A percentile compares a stretch with the other conserved stretches of the same genome.
Conservation (phyloP, 2,888 invertebrate genomes). For the Diabrotica balteata region DNA sequence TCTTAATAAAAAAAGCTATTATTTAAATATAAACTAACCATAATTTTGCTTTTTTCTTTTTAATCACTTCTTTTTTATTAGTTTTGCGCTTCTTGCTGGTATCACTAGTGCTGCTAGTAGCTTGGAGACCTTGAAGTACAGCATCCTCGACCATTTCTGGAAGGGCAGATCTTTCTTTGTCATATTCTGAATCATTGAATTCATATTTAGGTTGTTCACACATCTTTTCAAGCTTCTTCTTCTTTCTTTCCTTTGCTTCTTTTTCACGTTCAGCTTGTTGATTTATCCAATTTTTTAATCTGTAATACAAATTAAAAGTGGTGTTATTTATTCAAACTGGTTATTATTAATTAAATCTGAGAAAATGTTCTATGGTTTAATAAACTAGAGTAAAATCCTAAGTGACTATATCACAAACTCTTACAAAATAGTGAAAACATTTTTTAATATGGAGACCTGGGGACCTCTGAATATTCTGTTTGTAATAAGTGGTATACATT, state of each 20-base stretch:
- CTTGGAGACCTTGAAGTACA: slow-evolving; percentile 80
- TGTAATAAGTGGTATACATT: too few species aligned
- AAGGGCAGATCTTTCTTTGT: slow-evolving; percentile 76
- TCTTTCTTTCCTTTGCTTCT: slow-evolving; percentile 77
- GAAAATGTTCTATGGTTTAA: not conserved
- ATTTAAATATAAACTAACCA: slow-evolving; percentile 48
- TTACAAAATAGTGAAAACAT: too few species aligned
- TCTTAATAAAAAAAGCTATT: too few species aligned
- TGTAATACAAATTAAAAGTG: slow-evolving; percentile 56
- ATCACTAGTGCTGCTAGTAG: slow-evolving; percentile 54
- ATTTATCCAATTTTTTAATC: slow-evolving; percentile 88
- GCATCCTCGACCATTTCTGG: slow-evolving; percentile 86
- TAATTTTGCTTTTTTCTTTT: slow-evolving; percentile 55
- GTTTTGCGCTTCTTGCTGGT: slow-evolving; percentile 48
- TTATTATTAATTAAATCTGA: not conserved
- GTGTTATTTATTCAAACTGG: too few species aligned
- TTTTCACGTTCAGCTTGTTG: slow-evolving; percentile 85
- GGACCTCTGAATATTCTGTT: too few species aligned
- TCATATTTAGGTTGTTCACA: slow-evolving; percentile 83
- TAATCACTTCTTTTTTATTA: slow-evolving; percentile 39
- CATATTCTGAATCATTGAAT: slow-evolving; percentile 83
- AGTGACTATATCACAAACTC: too few species aligned
- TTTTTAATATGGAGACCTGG: too few species aligned
- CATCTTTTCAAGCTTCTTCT: slow-evolving; percentile 79
- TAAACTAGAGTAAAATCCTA: not conserved